Percentiles rank a stretch among this genome's conserved stretches.
These are phyloP conservation scores for Saimiri boliviensis DNA, from an alignment of 2,113 vertebrate genomes.

Conservation along the genomic window DNA sequence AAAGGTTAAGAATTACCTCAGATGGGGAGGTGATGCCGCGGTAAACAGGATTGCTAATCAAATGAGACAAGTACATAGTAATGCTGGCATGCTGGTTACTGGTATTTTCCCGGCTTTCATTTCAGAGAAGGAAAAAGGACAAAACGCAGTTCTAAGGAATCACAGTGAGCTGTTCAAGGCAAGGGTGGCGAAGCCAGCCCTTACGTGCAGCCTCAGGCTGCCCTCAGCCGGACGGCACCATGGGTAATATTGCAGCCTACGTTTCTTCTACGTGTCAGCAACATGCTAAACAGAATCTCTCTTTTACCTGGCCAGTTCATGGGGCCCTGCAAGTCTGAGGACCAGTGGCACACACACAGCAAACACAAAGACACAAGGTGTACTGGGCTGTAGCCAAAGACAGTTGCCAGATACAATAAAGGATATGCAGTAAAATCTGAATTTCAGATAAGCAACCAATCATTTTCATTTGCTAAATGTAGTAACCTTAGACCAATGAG, in stretches of 20 bases:
- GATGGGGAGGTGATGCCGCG: neutral
- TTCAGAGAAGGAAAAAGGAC: neutral
- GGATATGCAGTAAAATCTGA: neutral
- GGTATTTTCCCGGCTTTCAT: neutral
- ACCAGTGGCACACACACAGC: neutral
- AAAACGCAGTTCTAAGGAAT: neutral
- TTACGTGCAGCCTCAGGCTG: neutral
- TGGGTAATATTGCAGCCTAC: rapidly evolving
- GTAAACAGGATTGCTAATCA: neutral
- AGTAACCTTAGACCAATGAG: neutral
- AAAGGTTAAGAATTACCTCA: neutral
- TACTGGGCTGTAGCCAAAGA: neutral
- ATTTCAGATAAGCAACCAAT: neutral
- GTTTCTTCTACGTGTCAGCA: neutral
- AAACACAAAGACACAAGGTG: neutral
- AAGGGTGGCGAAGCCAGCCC: neutral
- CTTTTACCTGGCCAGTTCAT: neutral
- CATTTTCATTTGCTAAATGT: slow-evolving; percentile 9
- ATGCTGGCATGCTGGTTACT: neutral
- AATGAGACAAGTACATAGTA: neutral
- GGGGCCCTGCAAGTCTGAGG: no score
- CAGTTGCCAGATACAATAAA: neutral
- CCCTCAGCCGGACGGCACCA: no score
- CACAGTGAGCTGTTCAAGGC: neutral
- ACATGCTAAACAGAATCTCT: neutral